Evolutionary conservation across 2,888 invertebrate genomes (phyloP), one percentile per base, ranked within the genome.

Genomic region (Gastrophysa polygoni): DNA sequence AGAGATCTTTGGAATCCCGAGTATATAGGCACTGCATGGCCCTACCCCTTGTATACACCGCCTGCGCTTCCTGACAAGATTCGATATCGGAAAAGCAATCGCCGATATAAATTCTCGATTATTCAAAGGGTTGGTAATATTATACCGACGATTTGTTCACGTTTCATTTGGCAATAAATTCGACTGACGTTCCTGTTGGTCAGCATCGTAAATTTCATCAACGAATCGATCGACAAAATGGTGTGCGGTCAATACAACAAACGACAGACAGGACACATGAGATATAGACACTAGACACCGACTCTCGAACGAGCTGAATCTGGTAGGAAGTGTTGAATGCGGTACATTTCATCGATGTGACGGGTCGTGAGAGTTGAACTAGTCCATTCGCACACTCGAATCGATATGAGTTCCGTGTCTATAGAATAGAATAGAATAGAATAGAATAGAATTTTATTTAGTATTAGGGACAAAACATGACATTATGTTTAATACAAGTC

Each of bases 131-230:
- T 50, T 29, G 57, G 54, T 57, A 59, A 63, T 59, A 63, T 68
- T 68, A 69, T 68, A 65, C 66, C 57, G 66, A 64, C 67, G 65
- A 70, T 70, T 69, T 69, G 70, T 69, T 71, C 71, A 69, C 68
- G 68, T 70, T 70, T 68, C 68, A 66, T 69, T 71, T 68, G 66
- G 65, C 57, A 64, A 70, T 70, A 71, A 70, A 71, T 71, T 68
- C 61, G 57, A 60, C 62, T 43, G 64, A 66, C 61, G 68, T 57
- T 59, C 63, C 64, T 64, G 63, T 57, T 58, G 61, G 64, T 61
- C 59, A 66, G 57, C 63, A 63, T 63, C 68, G 67, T 71, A 71
- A 71, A 69, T 71, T 43, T 38, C 21, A 20, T 21, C 24, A 16
- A 24, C 28, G 16, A 16, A 4, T 16, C 17, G 43, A 43, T 54